phyloP scores from a whole-genome alignment of 1,140 invertebrate genomes.

The Notospermus geniculatus region DNA sequence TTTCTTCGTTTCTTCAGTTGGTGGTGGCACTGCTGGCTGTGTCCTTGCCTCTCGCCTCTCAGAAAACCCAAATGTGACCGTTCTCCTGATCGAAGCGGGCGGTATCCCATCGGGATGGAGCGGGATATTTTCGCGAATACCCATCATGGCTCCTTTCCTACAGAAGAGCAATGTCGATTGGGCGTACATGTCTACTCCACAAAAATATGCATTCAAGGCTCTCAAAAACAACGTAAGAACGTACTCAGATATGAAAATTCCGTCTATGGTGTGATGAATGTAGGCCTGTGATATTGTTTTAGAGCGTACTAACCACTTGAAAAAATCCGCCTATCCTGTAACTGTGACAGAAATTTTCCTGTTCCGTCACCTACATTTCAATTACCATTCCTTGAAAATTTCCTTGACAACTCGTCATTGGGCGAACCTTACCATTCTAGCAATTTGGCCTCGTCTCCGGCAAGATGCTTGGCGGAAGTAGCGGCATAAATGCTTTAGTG shows the following conservation, averaged over 20 bases:
- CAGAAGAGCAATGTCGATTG: slow-evolving; percentile 67
- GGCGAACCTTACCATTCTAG: slow-evolving; percentile 15
- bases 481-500: slow-evolving; percentile 92
- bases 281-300: background rate
- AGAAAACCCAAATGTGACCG: slow-evolving; percentile 69
- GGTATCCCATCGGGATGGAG: slow-evolving; percentile 53
- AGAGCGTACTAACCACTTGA: background rate
- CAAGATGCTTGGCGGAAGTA: slow-evolving; percentile 70
- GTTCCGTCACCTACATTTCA: no score
- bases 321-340: background rate
- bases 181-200: slow-evolving; percentile 88
- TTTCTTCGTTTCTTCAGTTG: slow-evolving; percentile 64
- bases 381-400: background rate
- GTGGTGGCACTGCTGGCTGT: slow-evolving; percentile 89
- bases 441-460: slow-evolving; percentile 47
- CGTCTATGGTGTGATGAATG: no score
- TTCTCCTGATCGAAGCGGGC: slow-evolving; percentile 85
- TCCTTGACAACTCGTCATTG: background rate
- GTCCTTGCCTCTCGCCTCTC: slow-evolving; percentile 90
- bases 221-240: slow-evolving; percentile 66
- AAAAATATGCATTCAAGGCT: slow-evolving; percentile 78
- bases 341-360: background rate
- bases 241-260: no score
- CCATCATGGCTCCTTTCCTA: slow-evolving; percentile 15
- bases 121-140: slow-evolving; percentile 5